phyloP scores from a whole-genome alignment of 2,888 invertebrate species.

The Brachylomia viminalis region DNA sequence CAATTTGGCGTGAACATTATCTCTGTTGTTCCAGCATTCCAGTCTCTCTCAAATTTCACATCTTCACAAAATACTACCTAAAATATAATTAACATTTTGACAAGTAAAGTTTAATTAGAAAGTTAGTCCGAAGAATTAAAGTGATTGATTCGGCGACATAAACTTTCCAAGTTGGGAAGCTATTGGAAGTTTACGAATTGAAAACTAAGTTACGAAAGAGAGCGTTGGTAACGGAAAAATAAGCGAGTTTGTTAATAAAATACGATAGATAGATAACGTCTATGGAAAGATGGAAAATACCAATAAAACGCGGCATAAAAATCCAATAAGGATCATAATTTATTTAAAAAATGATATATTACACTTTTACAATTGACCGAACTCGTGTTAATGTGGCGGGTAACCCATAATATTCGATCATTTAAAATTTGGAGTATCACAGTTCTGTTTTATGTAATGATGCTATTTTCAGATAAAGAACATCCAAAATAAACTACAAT shows the following conservation, averaged over 20 bases:
- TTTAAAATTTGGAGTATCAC: constrained; percentile 70
- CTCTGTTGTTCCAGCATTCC: constrained; percentile 80
- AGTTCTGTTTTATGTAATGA: constrained; percentile 66
- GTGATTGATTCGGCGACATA: constrained; percentile 1
- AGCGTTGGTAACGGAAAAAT: not conserved
- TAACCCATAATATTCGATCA: constrained; percentile 62
- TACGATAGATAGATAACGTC: not conserved
- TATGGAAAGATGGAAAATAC: not conserved
- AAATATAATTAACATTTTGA: constrained; percentile 68
- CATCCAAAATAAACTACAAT: constrained; percentile 66
- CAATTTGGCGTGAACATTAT: constrained; percentile 81
- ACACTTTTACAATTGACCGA: constrained; percentile 89
- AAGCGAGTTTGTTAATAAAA: too few relatives aligned
- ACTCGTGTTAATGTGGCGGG: constrained; percentile 81
- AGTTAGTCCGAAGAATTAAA: constrained; percentile 15
- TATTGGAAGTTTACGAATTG: not conserved
- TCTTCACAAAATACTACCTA: constrained; percentile 70
- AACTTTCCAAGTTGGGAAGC: not conserved
- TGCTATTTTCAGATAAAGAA: constrained; percentile 61
- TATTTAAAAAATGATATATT: constrained; percentile 89
- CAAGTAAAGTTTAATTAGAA: constrained; percentile 66
- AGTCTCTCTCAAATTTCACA: constrained; percentile 74
- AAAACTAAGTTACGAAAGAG: not conserved
- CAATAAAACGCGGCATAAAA: constrained; percentile 82
- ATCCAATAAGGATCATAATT: constrained; percentile 90